Base-by-base conservation (phyloP, 2,113 vertebrate species). In the Phalacrocorax aristotelis region DNA sequence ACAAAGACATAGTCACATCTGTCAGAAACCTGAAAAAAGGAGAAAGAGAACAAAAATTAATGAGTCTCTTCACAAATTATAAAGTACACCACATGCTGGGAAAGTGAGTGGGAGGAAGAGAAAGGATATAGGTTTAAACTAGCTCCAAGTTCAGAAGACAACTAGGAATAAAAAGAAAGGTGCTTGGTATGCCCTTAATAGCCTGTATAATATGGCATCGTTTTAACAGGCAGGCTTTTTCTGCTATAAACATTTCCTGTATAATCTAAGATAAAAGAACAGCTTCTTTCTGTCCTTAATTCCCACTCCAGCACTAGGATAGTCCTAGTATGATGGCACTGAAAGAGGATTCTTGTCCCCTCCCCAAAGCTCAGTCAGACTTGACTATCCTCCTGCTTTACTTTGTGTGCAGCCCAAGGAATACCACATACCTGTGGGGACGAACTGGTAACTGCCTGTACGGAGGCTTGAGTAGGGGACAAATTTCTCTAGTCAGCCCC, bases 1-100 rank as follows among this genome's bases (percentile, higher is more conserved):
- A 99, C 98, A 46, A 99, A 99, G 93, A 99, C 98, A 16, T 99
- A 99, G 98, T 99, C 98, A 30, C 99, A 99, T 72, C 98, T 98
- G 97, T 99, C 99, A 4, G 99, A 99, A 91, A 99, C 99, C 99
- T 99, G 97, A 3, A 65, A 94, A 94, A 64, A 48, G 6, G 40
- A 92, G 26, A 58, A 61, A 61, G 54, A 46, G 57, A 75, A 77
- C 66, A 72, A 79, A 15, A 76, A 75, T 44, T 61, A 78, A 44
- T 18, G 10, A 76, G 23, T 58, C 44, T 79, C 22, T 74, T 68
- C 34, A 54, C 65, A 83, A 95, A 96, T 96, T 80, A 82, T 48
- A 52, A 93, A 62, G 85, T 42, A 51, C 11, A 20, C 5, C 20
- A 13, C 32, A 20, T 5, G 32, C 15, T 69, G 60, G 32, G 30